A percentile compares a stretch with the other conserved stretches of the same genome.
These are phyloP conservation scores for Aspidapion aeneum DNA, from an alignment of 2,888 invertebrate species.

Conservation along the genomic window DNA sequence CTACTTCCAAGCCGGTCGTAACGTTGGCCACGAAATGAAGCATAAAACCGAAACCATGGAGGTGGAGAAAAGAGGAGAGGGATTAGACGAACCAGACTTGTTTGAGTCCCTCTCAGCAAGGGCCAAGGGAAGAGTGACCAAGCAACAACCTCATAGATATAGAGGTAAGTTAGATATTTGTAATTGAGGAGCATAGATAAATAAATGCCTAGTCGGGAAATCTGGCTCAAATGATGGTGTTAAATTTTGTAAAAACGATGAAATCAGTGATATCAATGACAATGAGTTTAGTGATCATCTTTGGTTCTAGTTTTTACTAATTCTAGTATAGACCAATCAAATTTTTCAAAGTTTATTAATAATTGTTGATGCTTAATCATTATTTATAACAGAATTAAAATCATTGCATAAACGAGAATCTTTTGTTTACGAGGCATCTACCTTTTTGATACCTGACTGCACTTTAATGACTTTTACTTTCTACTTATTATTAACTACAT, in stretches of 20 bases:
- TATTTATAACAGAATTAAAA: too few species aligned
- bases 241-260: too few species aligned
- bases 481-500: background rate
- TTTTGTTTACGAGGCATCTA: background rate
- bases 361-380: too few species aligned
- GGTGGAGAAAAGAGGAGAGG: slow-evolving; percentile 67
- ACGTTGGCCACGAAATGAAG: slow-evolving; percentile 76
- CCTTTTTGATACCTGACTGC: background rate
- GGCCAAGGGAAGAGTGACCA: slow-evolving; percentile 54
- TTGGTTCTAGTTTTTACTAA: too few species aligned
- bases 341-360: too few species aligned
- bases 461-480: background rate
- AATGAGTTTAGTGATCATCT: too few species aligned
- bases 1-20: slow-evolving; percentile 76
- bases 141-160: slow-evolving; percentile 49
- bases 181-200: too few species aligned
- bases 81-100: slow-evolving; percentile 62
- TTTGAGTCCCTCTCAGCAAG: slow-evolving; percentile 79
- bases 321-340: too few species aligned
- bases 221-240: too few species aligned
- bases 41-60: slow-evolving; percentile 79
- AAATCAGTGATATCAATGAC: too few species aligned
- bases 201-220: too few species aligned
- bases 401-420: background rate
- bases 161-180: too few species aligned